phyloP scores from a whole-genome alignment of 2,888 invertebrate species.

The Ommatoiulus sabulosus region DNA sequence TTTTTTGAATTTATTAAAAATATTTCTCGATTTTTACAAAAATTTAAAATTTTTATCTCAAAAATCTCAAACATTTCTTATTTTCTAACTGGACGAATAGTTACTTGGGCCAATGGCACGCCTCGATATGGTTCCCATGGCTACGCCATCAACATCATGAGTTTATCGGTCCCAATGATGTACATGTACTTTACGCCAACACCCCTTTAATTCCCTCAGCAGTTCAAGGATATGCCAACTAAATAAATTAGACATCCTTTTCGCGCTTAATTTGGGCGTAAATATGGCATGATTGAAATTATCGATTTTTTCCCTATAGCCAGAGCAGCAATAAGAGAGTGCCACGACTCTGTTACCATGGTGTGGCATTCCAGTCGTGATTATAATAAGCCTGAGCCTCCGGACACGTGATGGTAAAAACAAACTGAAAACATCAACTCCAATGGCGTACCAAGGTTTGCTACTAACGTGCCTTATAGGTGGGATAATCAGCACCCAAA shows the following conservation, averaged over 20 bases:
- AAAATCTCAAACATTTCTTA: too few relatives aligned
- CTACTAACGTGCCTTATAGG: neutral
- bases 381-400: neutral
- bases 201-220: too few relatives aligned
- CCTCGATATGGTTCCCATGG: too few relatives aligned
- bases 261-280: neutral
- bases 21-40: too few relatives aligned
- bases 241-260: neutral
- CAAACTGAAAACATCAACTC: neutral
- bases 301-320: neutral
- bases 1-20: too few relatives aligned
- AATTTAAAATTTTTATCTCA: too few relatives aligned
- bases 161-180: too few relatives aligned
- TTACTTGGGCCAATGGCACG: too few relatives aligned
- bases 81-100: too few relatives aligned
- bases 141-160: too few relatives aligned
- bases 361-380: too few relatives aligned
- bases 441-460: neutral
- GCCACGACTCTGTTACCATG: constrained; percentile 5
- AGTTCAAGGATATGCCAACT: neutral
- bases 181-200: too few relatives aligned
- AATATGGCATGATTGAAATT: neutral
- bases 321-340: neutral
- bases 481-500: neutral
- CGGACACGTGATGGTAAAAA: neutral